Base-by-base conservation (phyloP, 2,888 invertebrate species). In the Perizoma affinitatum region DNA sequence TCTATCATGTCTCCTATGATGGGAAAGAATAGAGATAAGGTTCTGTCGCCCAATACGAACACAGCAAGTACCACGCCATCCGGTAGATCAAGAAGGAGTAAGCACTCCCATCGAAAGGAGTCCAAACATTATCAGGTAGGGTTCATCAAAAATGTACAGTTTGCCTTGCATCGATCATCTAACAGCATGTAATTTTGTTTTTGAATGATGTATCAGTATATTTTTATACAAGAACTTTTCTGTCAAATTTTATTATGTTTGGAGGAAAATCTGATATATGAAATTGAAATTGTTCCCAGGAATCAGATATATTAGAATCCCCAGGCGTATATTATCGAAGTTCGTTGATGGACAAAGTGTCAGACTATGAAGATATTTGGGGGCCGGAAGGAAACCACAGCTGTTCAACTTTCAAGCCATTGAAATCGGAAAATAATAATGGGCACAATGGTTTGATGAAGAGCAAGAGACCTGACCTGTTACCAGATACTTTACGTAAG, bases 311-410 rank as follows among this genome's bases (percentile, higher is more conserved):
- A 64, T 89, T 97, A 68, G 97, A 97, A 84, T 96, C 97, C 55
- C 96, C 96, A 40, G 95, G 95, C 65, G 93, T 95, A 54, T 97
- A 97, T 79, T 97, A 96, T 80, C 94, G 96, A 73, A 97, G 97
- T 84, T 96, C 96, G 1, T 93, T 98, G 40, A 96, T 96, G 65
- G 98, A 98, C 81, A 98, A 98, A 90, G 96, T 97, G 48, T 98
- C 98, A 74, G 98, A 98, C 86, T 98, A 98, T 80, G 98, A 98
- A 89, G 98, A 98, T 82, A 96, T 98, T 72, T 98, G 98, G 98
- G 95, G 96, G 66, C 94, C 95, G 55, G 95, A 95, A 78, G 83
- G 84, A 65, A 91, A 90, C 68, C 87, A 83, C 34, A 53, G 52
- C 65, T 90, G 92, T 69, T 87, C 93, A 42, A 88, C 91, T 33